phyloP scores from a whole-genome alignment of 2,888 invertebrate species.

The Drosophila birchii region DNA sequence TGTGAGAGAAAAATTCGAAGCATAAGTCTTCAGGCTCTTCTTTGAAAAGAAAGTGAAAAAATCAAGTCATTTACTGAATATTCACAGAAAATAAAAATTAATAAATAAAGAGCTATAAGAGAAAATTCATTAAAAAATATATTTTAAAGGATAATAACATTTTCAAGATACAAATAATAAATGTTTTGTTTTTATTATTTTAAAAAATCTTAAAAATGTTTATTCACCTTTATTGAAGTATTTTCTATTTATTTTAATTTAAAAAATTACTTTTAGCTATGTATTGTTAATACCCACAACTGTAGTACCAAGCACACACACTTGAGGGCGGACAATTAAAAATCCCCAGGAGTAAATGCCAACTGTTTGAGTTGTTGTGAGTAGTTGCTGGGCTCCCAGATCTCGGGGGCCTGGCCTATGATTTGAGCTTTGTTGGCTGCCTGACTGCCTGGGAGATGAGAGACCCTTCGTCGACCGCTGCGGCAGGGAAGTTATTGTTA shows the following conservation, averaged over 20 bases:
- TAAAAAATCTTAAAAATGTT: neutral
- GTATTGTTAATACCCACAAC: constrained; percentile 12
- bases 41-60: neutral
- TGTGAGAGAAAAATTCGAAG: neutral
- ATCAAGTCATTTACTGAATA: neutral
- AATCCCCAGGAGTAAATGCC: constrained; percentile 69
- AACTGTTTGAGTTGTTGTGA: constrained; percentile 62
- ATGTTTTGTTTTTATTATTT: too few species aligned
- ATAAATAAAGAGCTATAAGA: too few species aligned
- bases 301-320: constrained; percentile 30
- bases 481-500: constrained; percentile 65
- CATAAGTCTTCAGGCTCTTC: neutral
- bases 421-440: constrained; percentile 65
- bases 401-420: constrained; percentile 68
- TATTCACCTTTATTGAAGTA: neutral
- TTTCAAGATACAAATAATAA: too few species aligned
- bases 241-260: neutral
- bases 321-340: constrained; percentile 71
- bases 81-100: neutral
- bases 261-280: too few species aligned
- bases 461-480: constrained; percentile 4
- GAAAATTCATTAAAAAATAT: too few species aligned
- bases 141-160: too few species aligned
- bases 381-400: constrained; percentile 58
- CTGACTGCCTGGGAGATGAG: constrained; percentile 48